phyloP scores from a whole-genome alignment of 1,140 invertebrate species.

The Diorhabda carinulata region DNA sequence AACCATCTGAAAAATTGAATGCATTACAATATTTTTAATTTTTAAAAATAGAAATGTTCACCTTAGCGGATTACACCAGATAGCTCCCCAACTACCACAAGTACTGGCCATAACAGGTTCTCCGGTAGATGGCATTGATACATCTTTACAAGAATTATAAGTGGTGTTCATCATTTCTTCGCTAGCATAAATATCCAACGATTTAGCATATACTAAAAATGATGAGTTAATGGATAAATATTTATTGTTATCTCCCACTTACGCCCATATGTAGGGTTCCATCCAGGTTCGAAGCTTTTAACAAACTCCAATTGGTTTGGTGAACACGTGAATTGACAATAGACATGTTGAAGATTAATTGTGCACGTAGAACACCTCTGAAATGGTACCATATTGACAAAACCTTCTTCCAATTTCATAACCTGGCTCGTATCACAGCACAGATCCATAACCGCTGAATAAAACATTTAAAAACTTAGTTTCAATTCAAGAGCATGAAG shows the following conservation, averaged over 20 bases:
- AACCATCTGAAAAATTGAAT: constrained; percentile 25
- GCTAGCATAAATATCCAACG: constrained; percentile 25
- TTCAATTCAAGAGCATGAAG: background rate
- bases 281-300: constrained; percentile 30
- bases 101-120: constrained; percentile 64
- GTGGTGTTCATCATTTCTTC: constrained; percentile 58
- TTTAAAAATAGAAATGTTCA: constrained; percentile 13
- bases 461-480: background rate
- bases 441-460: constrained; percentile 35
- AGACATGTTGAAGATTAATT: constrained; percentile 54
- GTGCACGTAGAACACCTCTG: constrained; percentile 59
- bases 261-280: background rate
- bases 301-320: constrained; percentile 56
- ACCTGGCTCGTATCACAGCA: constrained; percentile 57
- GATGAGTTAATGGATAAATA: too few species aligned
- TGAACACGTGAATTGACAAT: constrained; percentile 61
- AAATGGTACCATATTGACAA: constrained; percentile 55
- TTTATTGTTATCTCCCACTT: too few species aligned
- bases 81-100: constrained; percentile 53
- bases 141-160: constrained; percentile 64
- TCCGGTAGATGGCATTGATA: constrained; percentile 63
- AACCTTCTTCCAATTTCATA: constrained; percentile 45
- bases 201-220: too few species aligned
- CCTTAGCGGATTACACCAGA: constrained; percentile 5
- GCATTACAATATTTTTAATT: constrained; percentile 46